Evolutionary conservation across 2,113 vertebrate species (phyloP).

Genomic region (Macquaria australasica): DNA sequence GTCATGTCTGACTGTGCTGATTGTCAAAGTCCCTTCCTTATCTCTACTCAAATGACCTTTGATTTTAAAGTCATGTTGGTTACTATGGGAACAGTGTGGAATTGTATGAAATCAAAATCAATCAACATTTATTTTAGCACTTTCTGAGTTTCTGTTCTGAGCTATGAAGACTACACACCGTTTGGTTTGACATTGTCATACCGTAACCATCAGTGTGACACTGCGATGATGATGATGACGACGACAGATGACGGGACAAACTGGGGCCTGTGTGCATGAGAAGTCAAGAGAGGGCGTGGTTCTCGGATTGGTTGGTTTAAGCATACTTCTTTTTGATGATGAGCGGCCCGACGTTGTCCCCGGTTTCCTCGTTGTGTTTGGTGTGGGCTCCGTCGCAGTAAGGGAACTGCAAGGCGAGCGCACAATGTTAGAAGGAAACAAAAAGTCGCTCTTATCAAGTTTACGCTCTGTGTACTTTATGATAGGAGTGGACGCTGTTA

Average conservation of each 20-base stretch:
- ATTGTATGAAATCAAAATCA: neutral
- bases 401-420: slow-evolving; percentile 81
- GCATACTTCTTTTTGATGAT: slow-evolving; percentile 85
- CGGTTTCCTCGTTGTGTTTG: slow-evolving; percentile 86
- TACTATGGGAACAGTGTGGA: neutral
- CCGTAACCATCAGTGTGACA: neutral
- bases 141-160: slow-evolving; percentile 2
- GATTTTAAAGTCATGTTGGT: slow-evolving; percentile 1
- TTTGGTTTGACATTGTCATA: neutral
- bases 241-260: neutral
- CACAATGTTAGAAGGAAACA: neutral
- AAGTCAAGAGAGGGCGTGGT: neutral
- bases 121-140: neutral
- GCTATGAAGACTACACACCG: neutral
- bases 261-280: neutral
- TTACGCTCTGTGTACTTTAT: neutral
- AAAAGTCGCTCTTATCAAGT: neutral
- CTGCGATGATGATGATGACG: neutral
- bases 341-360: slow-evolving; percentile 87
- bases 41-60: slow-evolving; percentile 37
- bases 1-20: neutral
- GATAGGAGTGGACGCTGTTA: neutral
- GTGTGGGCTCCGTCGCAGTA: slow-evolving; percentile 85
- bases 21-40: slow-evolving; percentile 26
- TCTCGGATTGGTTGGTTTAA: slow-evolving; percentile 66